Base-by-base conservation (phyloP, 1,140 invertebrate species). In the Drosophila persimilis region DNA sequence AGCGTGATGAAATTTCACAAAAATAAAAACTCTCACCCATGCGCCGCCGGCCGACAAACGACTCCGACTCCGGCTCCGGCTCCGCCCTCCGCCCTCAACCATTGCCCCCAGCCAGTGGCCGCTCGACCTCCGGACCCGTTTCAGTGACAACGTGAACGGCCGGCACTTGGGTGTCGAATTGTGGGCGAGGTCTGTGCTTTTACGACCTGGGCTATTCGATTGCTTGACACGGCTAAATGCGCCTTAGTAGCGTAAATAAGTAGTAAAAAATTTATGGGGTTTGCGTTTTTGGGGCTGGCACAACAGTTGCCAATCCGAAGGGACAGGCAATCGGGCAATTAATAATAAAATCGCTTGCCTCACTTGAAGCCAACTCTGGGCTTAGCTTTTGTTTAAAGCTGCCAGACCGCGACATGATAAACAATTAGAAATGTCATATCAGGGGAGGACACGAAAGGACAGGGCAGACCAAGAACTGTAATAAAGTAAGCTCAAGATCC, bases 1-100 rank as follows among this genome's bases (percentile, higher is more conserved):
- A 90, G 90, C 89, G 89, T 90, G 89, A 90, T 90, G 78, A 89
- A 90, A 89, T 90, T 90, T 89, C 80, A 90, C 86, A 86, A 90
- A 90, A 90, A 90, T 90, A 90, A 90, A 90, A 90, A 61, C 59
- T 43, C 76, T 64, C 54, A 55, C 60, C 46, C 46, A 51, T 35
- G 53, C 50, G 39, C 44, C 31, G 48, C 57, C 60, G 55, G 44
- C 66, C 64, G 31, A 55, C 70, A 64, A 59, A 65, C 61, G 50
- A 67, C 45, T 57, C 56, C 24, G 0, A 4, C 24, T 26, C 3
- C 24, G 24, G 0, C 20, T 20, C 20, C 2, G 20, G 1, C 20
- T 24, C 22, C 24, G 4, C 24, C 24, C 4, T 5, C 24, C 54
- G 44, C 24, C 35, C 35, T 39, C 3, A 39, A 39, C 35, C 35